Base-by-base conservation (phyloP, 1,140 invertebrate genomes). In the Camponotus vicinus region DNA sequence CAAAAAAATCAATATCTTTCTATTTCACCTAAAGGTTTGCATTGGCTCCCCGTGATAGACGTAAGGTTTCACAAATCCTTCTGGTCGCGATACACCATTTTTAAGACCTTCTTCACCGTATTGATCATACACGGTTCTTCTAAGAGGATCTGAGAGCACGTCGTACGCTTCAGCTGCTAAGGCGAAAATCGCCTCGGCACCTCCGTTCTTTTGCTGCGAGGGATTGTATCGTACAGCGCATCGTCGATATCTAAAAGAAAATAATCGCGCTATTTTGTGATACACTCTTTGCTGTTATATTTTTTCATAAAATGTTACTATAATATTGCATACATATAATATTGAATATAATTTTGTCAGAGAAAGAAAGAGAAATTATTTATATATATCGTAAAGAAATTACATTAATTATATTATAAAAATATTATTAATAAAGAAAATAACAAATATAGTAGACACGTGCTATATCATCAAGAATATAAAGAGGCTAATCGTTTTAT, bases 31-130 rank as follows among this genome's bases (percentile, higher is more conserved):
- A 85, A 96, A 99, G 3, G 98, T 99, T 91, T 96, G 96, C 91
- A 97, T 95, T 0, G 98, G 98, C 93, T 99, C 97, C 0, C 97
- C 98, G 92, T 98, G 97, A 94, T 97, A 98, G 21, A 96, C 95
- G 93, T 98, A 99, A 0, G 97, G 97, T 85, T 96, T 96, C 71
- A 97, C 97, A 89, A 96, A 97, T 70, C 94, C 92, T 55, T 96
- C 95, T 2, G 96, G 96, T 34, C 96, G 96, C 13, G 96, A 96
- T 1, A 97, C 95, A 1, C 97, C 97, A 85, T 96, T 96, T 93
- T 98, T 98, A 42, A 99, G 94, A 2, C 98, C 98, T 90, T 97
- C 97, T 94, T 98, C 98, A 0, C 98, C 98, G 93, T 97, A 99
- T 89, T 98, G 97, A 94, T 99, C 98, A 94, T 97, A 99, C 52